Conservation (phyloP, 1,140 invertebrate species). For the Mya arenaria region DNA sequence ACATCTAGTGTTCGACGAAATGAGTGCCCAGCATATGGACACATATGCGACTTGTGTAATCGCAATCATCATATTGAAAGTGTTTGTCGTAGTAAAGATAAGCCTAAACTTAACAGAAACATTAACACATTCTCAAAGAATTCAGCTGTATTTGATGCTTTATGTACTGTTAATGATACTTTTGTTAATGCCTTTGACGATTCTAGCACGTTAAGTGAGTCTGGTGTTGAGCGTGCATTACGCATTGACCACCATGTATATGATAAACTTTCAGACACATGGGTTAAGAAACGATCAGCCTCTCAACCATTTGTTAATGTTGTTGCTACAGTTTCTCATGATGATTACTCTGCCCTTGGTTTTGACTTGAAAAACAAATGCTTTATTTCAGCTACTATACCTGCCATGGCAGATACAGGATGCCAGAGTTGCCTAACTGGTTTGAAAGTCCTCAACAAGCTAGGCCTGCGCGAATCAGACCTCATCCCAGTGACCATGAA, state of each 20-base stretch:
- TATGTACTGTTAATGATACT: conserved; percentile 4
- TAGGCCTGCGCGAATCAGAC: conserved; percentile 27
- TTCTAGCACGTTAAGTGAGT: not conserved
- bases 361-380: not conserved
- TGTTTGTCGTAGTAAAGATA: conserved; percentile 31
- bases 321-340: not conserved
- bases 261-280: conserved; percentile 44
- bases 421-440: conserved; percentile 51
- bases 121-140: too few species aligned
- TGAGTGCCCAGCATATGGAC: conserved; percentile 32
- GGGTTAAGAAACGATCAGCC: conserved; percentile 26
- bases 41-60: conserved; percentile 23
- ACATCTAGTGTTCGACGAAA: not conserved
- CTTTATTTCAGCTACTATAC: not conserved
- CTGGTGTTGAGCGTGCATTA: not conserved
- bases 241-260: conserved; percentile 55
- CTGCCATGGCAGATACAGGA: conserved; percentile 49
- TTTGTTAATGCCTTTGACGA: not conserved
- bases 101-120: not conserved
- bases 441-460: not conserved
- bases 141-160: conserved; percentile 13
- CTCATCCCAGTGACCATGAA: conserved; percentile 53
- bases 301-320: conserved; percentile 48
- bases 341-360: conserved; percentile 25
- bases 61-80: conserved; percentile 15